phyloP scores from a whole-genome alignment of 2,888 invertebrate genomes.

The Drosophila bunnanda region DNA sequence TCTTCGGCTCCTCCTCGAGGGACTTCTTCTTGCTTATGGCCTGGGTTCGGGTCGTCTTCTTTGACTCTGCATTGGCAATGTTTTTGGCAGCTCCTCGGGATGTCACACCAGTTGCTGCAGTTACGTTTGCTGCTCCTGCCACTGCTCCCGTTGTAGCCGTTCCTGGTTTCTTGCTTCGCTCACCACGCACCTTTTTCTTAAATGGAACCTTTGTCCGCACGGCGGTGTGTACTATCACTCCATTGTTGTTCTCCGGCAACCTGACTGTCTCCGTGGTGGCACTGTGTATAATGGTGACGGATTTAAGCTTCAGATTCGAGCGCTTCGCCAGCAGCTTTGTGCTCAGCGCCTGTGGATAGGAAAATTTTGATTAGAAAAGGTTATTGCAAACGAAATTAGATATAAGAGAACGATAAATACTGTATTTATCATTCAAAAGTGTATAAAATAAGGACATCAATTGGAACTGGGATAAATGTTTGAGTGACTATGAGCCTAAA shows the following conservation, averaged over 20 bases:
- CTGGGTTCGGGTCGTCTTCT: slow-evolving; percentile 52
- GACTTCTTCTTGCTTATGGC: slow-evolving; percentile 59
- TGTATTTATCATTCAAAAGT: background rate
- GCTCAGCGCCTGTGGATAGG: slow-evolving; percentile 88
- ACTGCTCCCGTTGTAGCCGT: slow-evolving; percentile 24
- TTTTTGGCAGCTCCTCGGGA: slow-evolving; percentile 63
- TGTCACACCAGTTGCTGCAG: slow-evolving; percentile 63
- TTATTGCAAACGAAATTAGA: background rate
- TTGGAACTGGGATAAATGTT: background rate
- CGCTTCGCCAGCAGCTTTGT: slow-evolving; percentile 92
- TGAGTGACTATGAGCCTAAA: slow-evolving; percentile 38
- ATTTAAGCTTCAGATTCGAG: slow-evolving; percentile 92
- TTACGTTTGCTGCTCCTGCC: slow-evolving; percentile 27
- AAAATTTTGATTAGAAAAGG: background rate
- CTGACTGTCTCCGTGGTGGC: slow-evolving; percentile 95
- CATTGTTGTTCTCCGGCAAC: slow-evolving; percentile 90
- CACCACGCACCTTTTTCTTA: slow-evolving; percentile 90
- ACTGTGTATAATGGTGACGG: slow-evolving; percentile 95
- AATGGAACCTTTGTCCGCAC: slow-evolving; percentile 94
- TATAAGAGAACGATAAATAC: background rate
- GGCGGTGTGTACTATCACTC: slow-evolving; percentile 93
- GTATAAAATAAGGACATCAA: background rate
- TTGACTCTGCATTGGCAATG: slow-evolving; percentile 53
- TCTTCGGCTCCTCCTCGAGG: slow-evolving; percentile 83
- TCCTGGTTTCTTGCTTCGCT: slow-evolving; percentile 74